Base-by-base conservation (phyloP, 2,888 invertebrate genomes). In the Scaptomyza parva region DNA sequence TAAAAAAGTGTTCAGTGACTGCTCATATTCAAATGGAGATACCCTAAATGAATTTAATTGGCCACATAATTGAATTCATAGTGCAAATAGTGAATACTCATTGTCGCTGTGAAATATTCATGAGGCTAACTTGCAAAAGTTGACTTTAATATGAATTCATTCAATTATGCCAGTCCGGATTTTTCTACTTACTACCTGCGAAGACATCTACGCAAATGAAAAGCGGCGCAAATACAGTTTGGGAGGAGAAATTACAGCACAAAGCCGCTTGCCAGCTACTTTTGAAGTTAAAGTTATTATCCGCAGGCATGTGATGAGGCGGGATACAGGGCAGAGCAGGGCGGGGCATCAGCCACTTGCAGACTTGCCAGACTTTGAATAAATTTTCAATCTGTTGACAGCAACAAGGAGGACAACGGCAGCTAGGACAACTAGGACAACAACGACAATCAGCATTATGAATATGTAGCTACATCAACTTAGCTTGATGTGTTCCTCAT, bases 401-500 rank as follows among this genome's bases (percentile, higher is more conserved):
- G 9, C 59, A 61, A 67, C 71, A 73, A 67, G 66, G 53, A 40
- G 55, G 39, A 64, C 51, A 26, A 14, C 58, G 65, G 67, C 70
- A 76, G 72, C 66, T 47, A 40, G 55, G 44, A 70, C 61, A 68
- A 57, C 66, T 47, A 40, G 55, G 44, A 70, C 61, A 68, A 57
- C 59, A 62, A 62, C 44, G 77, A 79, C 77, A 83, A 67, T 77
- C 83, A 72, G 80, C 71, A 72, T 82, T 82, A 82, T 82, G 85
- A 82, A 82, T 82, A 85, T 85, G 79, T 82, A 85, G 79, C 60
- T 73, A 81, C 84, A 84, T 62, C 74, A 66, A 65, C 76, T 74
- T 81, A 63, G 62, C 53, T 63, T 74, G 57, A 84, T 78, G 71
- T 81, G 80, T 70, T 68, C 33, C 28, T 52, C 40, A 51, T 48